A percentile compares a stretch with the other conserved stretches of the same genome.
phyloP scores from a whole-genome alignment of 2,888 invertebrate genomes.

The Polydrusus pterygomalis region DNA sequence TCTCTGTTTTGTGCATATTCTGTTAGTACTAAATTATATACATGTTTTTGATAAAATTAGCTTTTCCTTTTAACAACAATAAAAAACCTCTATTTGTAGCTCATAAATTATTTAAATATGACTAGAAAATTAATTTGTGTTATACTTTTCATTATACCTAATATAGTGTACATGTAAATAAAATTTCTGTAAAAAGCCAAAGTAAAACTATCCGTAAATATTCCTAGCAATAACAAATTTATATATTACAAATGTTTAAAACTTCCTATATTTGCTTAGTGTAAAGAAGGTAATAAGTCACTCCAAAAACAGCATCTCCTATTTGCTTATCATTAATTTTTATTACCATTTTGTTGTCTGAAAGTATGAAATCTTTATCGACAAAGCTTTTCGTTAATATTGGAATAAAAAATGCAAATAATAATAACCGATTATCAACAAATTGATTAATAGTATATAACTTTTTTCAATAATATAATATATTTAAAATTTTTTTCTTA shows the following conservation, averaged over 20 bases:
- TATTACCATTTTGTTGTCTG: no score
- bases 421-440: no score
- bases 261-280: neutral
- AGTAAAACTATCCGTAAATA: conserved; percentile 23
- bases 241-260: neutral
- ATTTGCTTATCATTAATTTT: neutral
- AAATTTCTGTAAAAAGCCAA: conserved; percentile 11
- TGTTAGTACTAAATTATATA: neutral
- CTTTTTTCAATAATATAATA: no score
- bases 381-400: no score
- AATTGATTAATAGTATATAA: no score
- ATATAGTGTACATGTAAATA: conserved; percentile 2
- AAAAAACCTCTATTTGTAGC: conserved; percentile 14
- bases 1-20: no score
- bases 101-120: conserved; percentile 20
- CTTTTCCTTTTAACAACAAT: conserved; percentile 4
- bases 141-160: conserved; percentile 1
- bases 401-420: no score
- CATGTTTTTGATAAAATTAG: conserved; percentile 2
- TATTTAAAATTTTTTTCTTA: no score
- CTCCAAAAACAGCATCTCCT: neutral
- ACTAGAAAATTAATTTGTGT: conserved; percentile 31
- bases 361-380: no score
- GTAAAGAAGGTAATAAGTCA: neutral
- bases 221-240: conserved; percentile 23